Base-by-base conservation (phyloP, 2,888 invertebrate genomes). In the Lycia hirtaria region DNA sequence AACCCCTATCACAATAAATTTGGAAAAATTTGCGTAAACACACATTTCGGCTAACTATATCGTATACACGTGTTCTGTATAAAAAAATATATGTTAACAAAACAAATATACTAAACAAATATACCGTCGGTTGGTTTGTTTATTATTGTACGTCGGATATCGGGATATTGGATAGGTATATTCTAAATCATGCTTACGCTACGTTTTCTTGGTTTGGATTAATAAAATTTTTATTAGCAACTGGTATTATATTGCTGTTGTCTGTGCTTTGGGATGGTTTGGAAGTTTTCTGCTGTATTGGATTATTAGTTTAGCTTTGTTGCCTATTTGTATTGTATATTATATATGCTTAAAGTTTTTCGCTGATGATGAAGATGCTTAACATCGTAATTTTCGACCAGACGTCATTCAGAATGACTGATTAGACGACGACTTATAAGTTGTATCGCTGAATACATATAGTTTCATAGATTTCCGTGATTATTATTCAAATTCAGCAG, bases 21-120 rank as follows among this genome's bases (percentile, higher is more conserved):
- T 43, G 33, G 35, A 50, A 56, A 59, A 59, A 61, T 48, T 55
- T 33, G 56, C 55, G 59, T 61, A 65, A 65, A 63, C 59, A 61
- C 51, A 49, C 56, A 52, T 56, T 52, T 55, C 38, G 49, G 37
- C 38, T 56, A 57, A 64, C 64, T 54, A 58, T 54, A 56, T 43
- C 45, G 24, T 28, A 40, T 56, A 52, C 59, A 56, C 64, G 60
- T 60, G 64, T 60, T 55, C 47, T 35, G 26, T 60, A 60, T 55
- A 60, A 60, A 67, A n/a, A 67, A 67, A 67, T 62, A 61, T 67
- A 67, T 65, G 67, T 65, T 67, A 67, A 33, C 58, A 60, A 60
- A 67, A 67, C 67, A 67, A 65, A 63, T 62, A 65, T 44, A 52
- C 59, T 2, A 47, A 55, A 26, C 49, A 50, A 56, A 56, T 50